A percentile compares a stretch with the other conserved stretches of the same genome.
Conservation (phyloP, 2,113 vertebrate genomes). For the Ascaphus truei region DNA sequence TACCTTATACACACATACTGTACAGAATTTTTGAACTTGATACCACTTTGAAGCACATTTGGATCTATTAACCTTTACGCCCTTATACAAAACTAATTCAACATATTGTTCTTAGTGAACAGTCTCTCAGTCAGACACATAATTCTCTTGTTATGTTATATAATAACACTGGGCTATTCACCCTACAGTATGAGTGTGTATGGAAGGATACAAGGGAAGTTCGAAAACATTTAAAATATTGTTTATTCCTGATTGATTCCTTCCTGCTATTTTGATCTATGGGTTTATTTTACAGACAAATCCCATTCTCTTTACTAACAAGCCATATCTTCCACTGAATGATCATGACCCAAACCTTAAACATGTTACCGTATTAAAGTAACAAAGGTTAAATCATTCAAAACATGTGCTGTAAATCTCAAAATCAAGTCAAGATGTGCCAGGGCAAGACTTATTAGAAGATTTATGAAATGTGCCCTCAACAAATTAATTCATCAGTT, state of each 20-base stretch:
- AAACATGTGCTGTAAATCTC: conserved; percentile 64
- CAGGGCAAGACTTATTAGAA: conserved; percentile 69
- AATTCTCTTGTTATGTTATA: neutral
- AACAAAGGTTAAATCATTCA: conserved; percentile 69
- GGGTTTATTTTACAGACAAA: conserved; percentile 55
- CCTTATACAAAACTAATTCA: too few species aligned
- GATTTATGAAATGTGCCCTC: conserved; percentile 62
- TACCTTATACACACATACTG: too few species aligned
- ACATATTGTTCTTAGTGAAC: too few species aligned
- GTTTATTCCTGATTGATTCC: conserved; percentile 42
- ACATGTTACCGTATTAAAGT: conserved; percentile 69
- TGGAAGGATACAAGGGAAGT: conserved; percentile 37
- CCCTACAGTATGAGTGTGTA: conserved; percentile 7
- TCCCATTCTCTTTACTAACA: conserved; percentile 55
- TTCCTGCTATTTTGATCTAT: conserved; percentile 43
- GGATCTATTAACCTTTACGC: too few species aligned
- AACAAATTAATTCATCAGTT: conserved; percentile 75
- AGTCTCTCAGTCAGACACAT: too few species aligned
- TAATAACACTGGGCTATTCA: conserved; percentile 31
- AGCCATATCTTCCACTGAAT: conserved; percentile 58
- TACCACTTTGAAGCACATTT: too few species aligned
- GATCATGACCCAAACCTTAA: conserved; percentile 58
- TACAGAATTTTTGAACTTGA: too few species aligned
- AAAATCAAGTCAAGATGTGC: conserved; percentile 71
- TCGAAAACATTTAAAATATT: conserved; percentile 36